These are phyloP conservation scores for Galeopsomyia nigrocyanea DNA, from an alignment of 2,888 invertebrate genomes.

Conservation along the genomic window DNA sequence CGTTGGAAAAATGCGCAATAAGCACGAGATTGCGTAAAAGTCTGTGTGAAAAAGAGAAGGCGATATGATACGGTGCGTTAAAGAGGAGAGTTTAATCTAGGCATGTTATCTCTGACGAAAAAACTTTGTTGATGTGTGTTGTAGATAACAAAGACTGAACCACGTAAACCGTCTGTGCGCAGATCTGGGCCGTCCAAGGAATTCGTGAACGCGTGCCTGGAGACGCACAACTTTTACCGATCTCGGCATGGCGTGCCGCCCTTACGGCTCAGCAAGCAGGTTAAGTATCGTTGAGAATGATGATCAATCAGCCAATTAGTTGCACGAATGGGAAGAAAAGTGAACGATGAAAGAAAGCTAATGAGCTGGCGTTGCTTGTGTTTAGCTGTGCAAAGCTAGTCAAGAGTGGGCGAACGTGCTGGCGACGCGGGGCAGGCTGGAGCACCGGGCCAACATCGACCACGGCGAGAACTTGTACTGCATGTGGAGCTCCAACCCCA, in stretches of 20 bases:
- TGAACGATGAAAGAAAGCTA: background rate
- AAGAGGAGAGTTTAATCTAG: no score
- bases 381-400: conserved; percentile 74
- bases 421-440: conserved; percentile 76
- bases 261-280: conserved; percentile 75
- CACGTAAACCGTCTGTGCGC: conserved; percentile 68
- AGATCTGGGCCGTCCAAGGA: conserved; percentile 67
- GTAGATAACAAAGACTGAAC: conserved; percentile 68
- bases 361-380: conserved; percentile 12
- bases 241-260: conserved; percentile 78
- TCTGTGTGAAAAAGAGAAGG: background rate
- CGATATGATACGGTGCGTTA: background rate
- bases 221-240: conserved; percentile 82
- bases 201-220: conserved; percentile 81
- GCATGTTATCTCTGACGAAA: conserved; percentile 11
- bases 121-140: conserved; percentile 55
- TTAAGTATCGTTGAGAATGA: conserved; percentile 46
- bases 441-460: conserved; percentile 82
- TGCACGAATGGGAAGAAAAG: background rate
- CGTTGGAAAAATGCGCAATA: background rate
- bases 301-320: conserved; percentile 11
- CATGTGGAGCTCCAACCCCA: conserved; percentile 81
- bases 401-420: conserved; percentile 81
- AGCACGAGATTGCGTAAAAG: background rate
- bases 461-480: conserved; percentile 90